Evolutionary conservation across 1,140 invertebrate genomes (phyloP).

Genomic region (Psilanteris sp.): DNA sequence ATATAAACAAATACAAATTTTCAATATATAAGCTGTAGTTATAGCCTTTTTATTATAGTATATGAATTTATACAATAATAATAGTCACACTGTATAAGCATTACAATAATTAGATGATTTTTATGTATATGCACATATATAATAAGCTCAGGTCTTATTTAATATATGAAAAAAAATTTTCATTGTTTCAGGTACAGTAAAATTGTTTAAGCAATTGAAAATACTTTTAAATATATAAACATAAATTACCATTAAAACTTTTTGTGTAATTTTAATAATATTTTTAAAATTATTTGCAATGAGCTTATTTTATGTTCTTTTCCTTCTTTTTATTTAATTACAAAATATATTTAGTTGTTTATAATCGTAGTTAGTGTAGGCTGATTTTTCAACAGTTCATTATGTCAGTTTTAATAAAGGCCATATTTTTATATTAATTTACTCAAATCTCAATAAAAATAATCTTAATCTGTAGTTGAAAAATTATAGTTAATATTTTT

Average conservation of each 20-base stretch:
- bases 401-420: no score
- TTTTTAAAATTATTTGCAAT: neutral
- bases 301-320: slow-evolving; percentile 12
- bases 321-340: slow-evolving; percentile 1
- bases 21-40: slow-evolving; percentile 21
- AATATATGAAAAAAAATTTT: slow-evolving; percentile 1
- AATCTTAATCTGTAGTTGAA: no score
- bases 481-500: no score
- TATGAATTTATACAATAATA: slow-evolving; percentile 36
- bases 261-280: neutral
- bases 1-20: neutral
- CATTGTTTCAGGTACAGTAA: slow-evolving; percentile 38
- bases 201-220: slow-evolving; percentile 17
- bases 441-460: no score
- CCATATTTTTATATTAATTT: no score
- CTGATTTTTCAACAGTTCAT: no score
- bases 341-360: no score
- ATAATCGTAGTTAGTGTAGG: no score
- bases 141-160: slow-evolving; percentile 14
- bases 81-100: slow-evolving; percentile 32
- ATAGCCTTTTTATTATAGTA: slow-evolving; percentile 32
- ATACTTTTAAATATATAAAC: slow-evolving; percentile 3
- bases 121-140: slow-evolving; percentile 1
- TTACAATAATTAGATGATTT: slow-evolving; percentile 25
- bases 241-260: slow-evolving; percentile 4